A percentile compares a stretch with the other conserved stretches of the same genome.
Evolutionary conservation across 2,113 vertebrate genomes (phyloP).

Genomic region (Illadopsis cleaveri): DNA sequence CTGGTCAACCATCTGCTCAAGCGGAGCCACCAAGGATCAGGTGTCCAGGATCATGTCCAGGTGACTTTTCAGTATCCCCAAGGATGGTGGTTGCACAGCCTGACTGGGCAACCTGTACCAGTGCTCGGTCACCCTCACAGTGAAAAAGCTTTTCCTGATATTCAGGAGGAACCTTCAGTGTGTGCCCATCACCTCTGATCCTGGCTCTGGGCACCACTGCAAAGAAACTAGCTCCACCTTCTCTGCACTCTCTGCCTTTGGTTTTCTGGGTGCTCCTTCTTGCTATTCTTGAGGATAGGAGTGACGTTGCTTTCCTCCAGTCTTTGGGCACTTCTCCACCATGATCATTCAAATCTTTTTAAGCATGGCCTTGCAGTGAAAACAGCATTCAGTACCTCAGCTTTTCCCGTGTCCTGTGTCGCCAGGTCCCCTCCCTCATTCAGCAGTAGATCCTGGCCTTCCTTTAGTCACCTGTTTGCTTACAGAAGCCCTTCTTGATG

Average conservation of each 20-base stretch:
- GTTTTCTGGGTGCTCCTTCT: background rate
- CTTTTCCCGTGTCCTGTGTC: background rate
- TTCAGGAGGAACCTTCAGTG: background rate
- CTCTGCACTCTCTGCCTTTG: background rate
- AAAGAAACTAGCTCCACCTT: background rate
- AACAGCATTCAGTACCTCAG: background rate
- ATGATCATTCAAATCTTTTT: background rate
- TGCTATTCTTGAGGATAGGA: background rate
- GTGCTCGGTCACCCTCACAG: background rate
- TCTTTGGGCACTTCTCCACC: background rate
- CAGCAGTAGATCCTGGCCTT: background rate
- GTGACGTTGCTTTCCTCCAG: background rate
- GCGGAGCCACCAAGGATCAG: background rate
- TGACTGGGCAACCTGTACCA: background rate
- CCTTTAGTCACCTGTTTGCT: background rate
- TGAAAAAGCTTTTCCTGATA: background rate
- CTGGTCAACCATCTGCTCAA: background rate
- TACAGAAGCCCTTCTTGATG: background rate
- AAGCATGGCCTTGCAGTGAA: background rate
- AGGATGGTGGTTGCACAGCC: rapidly evolving
- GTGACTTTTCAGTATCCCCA: background rate
- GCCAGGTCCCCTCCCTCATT: background rate
- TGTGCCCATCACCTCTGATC: background rate
- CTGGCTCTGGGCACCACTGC: background rate
- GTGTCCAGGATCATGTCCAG: background rate